Percentiles rank a stretch among this genome's conserved stretches.
These are phyloP conservation scores for Lophotriccus pileatus DNA, from an alignment of 2,797 vertebrate genomes.

Conservation along the genomic window DNA sequence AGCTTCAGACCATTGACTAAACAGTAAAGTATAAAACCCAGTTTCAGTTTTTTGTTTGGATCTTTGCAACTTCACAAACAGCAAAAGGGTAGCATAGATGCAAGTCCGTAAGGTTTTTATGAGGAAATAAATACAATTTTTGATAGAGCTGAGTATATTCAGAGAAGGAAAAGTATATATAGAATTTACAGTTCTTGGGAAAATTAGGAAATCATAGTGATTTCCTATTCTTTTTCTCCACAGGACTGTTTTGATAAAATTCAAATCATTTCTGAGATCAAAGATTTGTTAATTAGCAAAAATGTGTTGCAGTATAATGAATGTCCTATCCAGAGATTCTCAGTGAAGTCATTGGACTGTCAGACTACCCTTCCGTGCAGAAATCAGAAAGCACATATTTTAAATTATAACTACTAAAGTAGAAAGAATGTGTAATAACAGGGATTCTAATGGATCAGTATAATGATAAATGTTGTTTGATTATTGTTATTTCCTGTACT, in stretches of 20 bases:
- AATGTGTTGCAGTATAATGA: background rate
- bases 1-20: background rate
- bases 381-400: background rate
- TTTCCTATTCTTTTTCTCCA: background rate
- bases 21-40: background rate
- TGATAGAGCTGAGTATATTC: background rate
- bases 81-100: background rate
- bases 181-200: background rate
- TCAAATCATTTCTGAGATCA: background rate
- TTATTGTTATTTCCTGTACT: background rate
- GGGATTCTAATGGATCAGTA: background rate
- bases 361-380: background rate
- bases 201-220: background rate
- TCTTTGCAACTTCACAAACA: background rate
- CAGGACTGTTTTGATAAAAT: background rate
- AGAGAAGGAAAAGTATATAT: background rate
- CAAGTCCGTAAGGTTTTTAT: background rate
- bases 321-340: background rate
- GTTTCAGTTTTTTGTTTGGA: background rate
- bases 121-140: background rate
- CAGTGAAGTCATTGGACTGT: background rate
- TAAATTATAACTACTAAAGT: background rate
- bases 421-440: background rate
- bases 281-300: background rate
- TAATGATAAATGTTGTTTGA: conserved; percentile 25